Evolutionary conservation across 2,888 invertebrate species (phyloP), one percentile per base, ranked within the genome.

Genomic region (Lordiphosa fenestrarum): DNA sequence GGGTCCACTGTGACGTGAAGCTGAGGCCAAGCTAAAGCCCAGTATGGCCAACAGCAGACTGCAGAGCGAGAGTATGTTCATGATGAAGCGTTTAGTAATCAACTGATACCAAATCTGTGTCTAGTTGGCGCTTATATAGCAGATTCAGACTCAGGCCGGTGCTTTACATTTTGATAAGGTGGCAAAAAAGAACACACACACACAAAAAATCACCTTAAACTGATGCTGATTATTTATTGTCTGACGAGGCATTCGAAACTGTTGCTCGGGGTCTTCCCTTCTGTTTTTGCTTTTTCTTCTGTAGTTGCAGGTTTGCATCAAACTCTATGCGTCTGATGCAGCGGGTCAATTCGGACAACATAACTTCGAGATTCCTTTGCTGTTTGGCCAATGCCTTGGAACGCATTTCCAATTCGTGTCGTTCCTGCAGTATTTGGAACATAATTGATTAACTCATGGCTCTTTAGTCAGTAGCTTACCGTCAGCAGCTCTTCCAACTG

Each of bases 271-370:
- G n/a, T 25, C 41, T 23, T 40, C 10, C 35, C 23, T 7, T 2
- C 6, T 21, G 7, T 7, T 13, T 9, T 12, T 13, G 6, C 9
- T 23, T 10, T 50, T 5, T 52, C 44, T 7, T 35, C 7, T 13
- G 13, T 10, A 30, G 15, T 23, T 3, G 6, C 39, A 7, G n/a
- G 4, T 65, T 54, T 7, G 58, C 25, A 33, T 77, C 81, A 7
- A 56, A 77, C n/a, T 78, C 75, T 41, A 81, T 61, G 48, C 71
- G 66, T 6, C 53, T 58, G 3, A 78, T 77, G 49, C 51, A 66
- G 0, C 81, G 66, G 4, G 81, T 81, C 25, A 78, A 40, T 13
- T 78, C 78, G 0, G 75, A 71, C 4, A 78, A 3, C 46, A 57
- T 62, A 4, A 47, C 49, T 25, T 78, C 71, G 0, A 69, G 7